These are phyloP conservation scores for Eulemur mongoz DNA, from an alignment of 2,797 vertebrate genomes.

Conservation along the genomic window DNA sequence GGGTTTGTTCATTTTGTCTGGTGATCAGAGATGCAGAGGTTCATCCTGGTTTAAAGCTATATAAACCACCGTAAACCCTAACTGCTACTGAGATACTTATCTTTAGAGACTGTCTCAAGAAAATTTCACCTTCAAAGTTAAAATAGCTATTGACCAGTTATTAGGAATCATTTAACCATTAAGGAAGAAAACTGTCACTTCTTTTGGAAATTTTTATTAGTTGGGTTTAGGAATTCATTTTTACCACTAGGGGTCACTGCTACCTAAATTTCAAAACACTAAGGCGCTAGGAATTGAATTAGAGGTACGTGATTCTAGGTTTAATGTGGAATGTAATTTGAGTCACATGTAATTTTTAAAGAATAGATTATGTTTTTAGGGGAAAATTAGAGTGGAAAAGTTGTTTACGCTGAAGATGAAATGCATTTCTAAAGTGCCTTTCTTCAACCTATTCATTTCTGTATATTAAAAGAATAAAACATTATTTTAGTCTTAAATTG, in stretches of 20 bases:
- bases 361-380: constrained; percentile 28
- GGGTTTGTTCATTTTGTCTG: neutral
- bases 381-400: constrained; percentile 41
- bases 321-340: constrained; percentile 45
- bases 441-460: constrained; percentile 45
- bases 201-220: neutral
- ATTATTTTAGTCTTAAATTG: constrained; percentile 55
- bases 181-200: neutral
- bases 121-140: neutral
- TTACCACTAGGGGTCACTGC: constrained; percentile 79
- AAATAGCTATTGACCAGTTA: neutral
- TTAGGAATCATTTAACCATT: neutral
- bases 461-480: constrained; percentile 50
- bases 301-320: neutral
- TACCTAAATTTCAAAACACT: neutral
- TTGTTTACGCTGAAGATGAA: constrained; percentile 52
- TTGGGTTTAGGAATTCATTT: constrained; percentile 41
- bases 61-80: neutral
- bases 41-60: neutral
- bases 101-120: neutral
- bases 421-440: constrained; percentile 47
- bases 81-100: neutral
- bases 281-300: neutral
- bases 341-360: constrained; percentile 48
- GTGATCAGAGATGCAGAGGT: neutral